Evolutionary conservation across 2,113 vertebrate genomes (phyloP).

Genomic region (Tor tambroides): DNA sequence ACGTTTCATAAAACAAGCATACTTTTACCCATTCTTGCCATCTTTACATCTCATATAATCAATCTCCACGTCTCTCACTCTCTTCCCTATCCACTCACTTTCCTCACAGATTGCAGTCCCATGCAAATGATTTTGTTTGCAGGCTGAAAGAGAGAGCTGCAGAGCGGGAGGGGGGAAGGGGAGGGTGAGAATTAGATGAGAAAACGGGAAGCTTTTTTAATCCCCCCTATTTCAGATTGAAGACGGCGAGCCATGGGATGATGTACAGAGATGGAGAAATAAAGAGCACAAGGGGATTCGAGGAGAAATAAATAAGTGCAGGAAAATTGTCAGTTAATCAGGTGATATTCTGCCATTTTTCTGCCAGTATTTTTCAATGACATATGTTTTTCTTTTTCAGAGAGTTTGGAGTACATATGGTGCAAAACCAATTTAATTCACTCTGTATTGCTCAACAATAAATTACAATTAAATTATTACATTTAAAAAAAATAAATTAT

Average conservation of each 20-base stretch:
- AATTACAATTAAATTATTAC: too few relatives aligned
- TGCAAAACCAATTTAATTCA: not conserved
- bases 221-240: conserved; percentile 71
- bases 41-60: not conserved
- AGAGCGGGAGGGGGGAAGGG: conserved; percentile 36
- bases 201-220: conserved; percentile 63
- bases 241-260: conserved; percentile 45
- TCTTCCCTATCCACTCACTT: conserved; percentile 30
- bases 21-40: not conserved
- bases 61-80: not conserved
- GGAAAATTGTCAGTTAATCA: not conserved
- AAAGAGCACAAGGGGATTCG: not conserved
- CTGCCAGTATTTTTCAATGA: not conserved
- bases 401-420: not conserved
- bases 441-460: not conserved
- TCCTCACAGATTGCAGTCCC: conserved; percentile 44
- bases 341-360: too few relatives aligned
- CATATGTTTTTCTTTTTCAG: not conserved
- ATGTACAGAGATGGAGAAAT: conserved; percentile 17
- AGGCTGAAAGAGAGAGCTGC: conserved; percentile 16
- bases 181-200: conserved; percentile 65
- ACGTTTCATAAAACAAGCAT: not conserved
- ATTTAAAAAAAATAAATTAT: too few relatives aligned
- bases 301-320: not conserved
- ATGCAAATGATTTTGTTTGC: conserved; percentile 60